Evolutionary conservation across 2,888 invertebrate species (phyloP), one percentile per base, ranked within the genome.

Genomic region (Peribatodes rhomboidaria): DNA sequence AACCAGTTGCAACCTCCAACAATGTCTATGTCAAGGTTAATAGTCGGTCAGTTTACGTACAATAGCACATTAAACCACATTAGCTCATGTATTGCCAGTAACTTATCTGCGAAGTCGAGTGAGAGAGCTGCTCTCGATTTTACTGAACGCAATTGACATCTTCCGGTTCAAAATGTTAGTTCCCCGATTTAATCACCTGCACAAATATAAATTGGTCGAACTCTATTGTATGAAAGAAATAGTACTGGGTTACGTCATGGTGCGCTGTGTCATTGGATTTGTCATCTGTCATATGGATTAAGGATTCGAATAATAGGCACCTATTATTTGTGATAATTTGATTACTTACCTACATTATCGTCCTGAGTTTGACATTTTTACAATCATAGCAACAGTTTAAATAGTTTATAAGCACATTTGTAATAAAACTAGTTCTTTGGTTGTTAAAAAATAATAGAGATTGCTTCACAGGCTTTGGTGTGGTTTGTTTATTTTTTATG

Each of bases 21-120:
- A 74, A 74, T 74, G 74, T 74, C 74, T 69, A 74, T 74, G 74
- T 70, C 74, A 72, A 71, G 72, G 74, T 33, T 49, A 46, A 7
- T 8, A 20, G 50, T 37, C 35, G 16, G 39, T 53, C 37, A 53
- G 10, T 39, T 10, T 18, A 31, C 39, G 31, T 47, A 64, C 52
- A 42, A 54, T 49, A 35, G 39, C 31, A 39, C 33, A 53, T 39
- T 39, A 50, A 18, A 9, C 16, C 35, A 14, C 10, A 41, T 31
- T 49, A 31, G 31, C 22, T 33, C 9, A 11, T 46, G n/a, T 11
- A 42, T 11, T 14, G 18, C 16, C 3, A 18, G 4, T 1, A 35
- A 18, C 9, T 7, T 18, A 50, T 18, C 13, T 13, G 13, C 33
- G n/a, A 6, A 33, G 10, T 11, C 9, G 1, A 16, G 31, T 11